Conservation (phyloP, 2,797 vertebrate species). For the Betta splendens region DNA sequence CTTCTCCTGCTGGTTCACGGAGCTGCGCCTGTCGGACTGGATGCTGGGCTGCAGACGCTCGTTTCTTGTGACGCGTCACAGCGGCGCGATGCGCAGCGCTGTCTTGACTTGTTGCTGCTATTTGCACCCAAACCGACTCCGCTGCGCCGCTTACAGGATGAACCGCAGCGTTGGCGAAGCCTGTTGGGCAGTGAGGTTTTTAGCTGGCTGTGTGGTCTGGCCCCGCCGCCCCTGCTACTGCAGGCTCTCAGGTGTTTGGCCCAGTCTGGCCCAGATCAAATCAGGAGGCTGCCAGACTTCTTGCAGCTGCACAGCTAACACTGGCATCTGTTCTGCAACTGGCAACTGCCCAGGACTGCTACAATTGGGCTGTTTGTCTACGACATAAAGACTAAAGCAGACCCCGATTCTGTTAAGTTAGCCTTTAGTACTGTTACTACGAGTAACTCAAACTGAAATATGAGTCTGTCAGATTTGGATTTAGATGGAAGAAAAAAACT, state of each 20-base stretch:
- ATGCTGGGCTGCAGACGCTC: slow-evolving; percentile 85
- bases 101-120: slow-evolving; percentile 88
- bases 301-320: slow-evolving; percentile 79
- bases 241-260: slow-evolving; percentile 88
- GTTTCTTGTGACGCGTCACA: rapidly evolving
- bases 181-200: slow-evolving; percentile 86
- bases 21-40: slow-evolving; percentile 82
- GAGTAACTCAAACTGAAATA: no score
- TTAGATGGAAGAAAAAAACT: no score
- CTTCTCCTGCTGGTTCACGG: slow-evolving; percentile 88
- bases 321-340: slow-evolving; percentile 25
- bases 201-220: slow-evolving; percentile 84
- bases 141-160: slow-evolving; percentile 76
- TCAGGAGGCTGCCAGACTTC: slow-evolving; percentile 86
- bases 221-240: slow-evolving; percentile 86
- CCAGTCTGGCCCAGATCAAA: slow-evolving; percentile 80
- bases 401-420: background rate
- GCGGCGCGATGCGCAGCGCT: slow-evolving; percentile 47
- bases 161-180: slow-evolving; percentile 82
- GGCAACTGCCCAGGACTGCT: slow-evolving; percentile 19
- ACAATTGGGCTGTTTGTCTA: slow-evolving; percentile 10
- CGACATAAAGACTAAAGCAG: slow-evolving; percentile 35
- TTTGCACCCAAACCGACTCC: slow-evolving; percentile 79
- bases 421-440: no score
- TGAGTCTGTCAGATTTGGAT: no score